Percentiles rank a stretch among this genome's conserved stretches.
Evolutionary conservation across 2,797 vertebrate species (phyloP).

Genomic region (Pipistrellus pygmaeus): DNA sequence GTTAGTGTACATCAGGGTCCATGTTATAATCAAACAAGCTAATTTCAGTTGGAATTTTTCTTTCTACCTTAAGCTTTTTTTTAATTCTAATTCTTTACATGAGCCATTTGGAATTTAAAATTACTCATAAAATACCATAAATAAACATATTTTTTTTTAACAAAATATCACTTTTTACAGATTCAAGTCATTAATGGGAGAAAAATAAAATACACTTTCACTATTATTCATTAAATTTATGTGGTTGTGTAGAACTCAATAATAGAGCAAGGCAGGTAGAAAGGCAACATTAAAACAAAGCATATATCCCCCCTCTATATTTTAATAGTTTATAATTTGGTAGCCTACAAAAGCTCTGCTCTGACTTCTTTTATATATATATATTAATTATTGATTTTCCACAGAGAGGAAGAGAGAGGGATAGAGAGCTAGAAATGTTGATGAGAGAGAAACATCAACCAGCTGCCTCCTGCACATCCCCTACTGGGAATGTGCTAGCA

Average conservation of each 20-base stretch:
- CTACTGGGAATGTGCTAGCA: too few species aligned
- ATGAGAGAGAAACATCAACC: too few species aligned
- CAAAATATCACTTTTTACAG: neutral
- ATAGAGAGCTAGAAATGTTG: too few species aligned
- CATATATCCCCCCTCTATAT: neutral
- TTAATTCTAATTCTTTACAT: neutral
- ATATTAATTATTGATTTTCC: too few species aligned
- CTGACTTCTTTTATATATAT: neutral
- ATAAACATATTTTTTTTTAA: slow-evolving; percentile 7
- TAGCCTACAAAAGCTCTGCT: slow-evolving; percentile 2
- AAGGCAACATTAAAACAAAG: slow-evolving; percentile 34
- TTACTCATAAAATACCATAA: neutral
- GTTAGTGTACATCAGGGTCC: neutral
- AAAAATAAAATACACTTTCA: slow-evolving; percentile 50
- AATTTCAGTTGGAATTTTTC: slow-evolving; percentile 41
- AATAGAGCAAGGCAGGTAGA: neutral
- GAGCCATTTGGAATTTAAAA: slow-evolving; percentile 17
- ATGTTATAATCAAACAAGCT: neutral
- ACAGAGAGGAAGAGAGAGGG: too few species aligned
- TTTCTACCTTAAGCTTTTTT: neutral
- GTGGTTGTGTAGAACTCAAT: neutral
- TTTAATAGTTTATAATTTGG: slow-evolving; percentile 44
- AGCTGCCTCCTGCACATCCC: too few species aligned
- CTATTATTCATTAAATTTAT: neutral
- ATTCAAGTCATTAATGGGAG: neutral